phyloP scores from a whole-genome alignment of 2,797 vertebrate genomes.

The Danio albolineatus region DNA sequence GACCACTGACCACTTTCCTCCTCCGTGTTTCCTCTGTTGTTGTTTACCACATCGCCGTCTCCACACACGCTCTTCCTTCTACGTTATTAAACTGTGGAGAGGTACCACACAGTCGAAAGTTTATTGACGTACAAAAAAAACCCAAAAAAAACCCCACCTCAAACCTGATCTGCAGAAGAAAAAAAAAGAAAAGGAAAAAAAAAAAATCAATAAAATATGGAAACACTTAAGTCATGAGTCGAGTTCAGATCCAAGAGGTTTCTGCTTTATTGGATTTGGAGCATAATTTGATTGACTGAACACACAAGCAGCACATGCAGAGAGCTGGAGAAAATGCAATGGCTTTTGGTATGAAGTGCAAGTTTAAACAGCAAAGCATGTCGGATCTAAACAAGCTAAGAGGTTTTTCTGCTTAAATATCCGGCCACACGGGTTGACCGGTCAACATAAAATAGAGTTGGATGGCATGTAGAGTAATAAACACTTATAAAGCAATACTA shows the following conservation, averaged over 20 bases:
- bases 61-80: too few relatives aligned
- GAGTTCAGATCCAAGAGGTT: constrained; percentile 71
- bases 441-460: background rate
- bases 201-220: too few relatives aligned
- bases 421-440: background rate
- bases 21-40: too few relatives aligned
- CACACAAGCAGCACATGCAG: constrained; percentile 51
- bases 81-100: too few relatives aligned
- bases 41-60: too few relatives aligned
- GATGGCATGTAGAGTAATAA: background rate
- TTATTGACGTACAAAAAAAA: too few relatives aligned
- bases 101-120: too few relatives aligned
- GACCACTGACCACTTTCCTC: too few relatives aligned
- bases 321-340: constrained; percentile 7
- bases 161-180: too few relatives aligned
- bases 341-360: constrained; percentile 16
- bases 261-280: constrained; percentile 69
- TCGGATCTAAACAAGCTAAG: background rate
- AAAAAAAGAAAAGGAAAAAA: too few relatives aligned
- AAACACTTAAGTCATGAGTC: background rate
- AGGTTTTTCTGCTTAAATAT: background rate
- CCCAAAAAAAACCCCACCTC: too few relatives aligned
- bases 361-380: constrained; percentile 10
- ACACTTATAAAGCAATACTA: background rate
- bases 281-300: constrained; percentile 56